A percentile compares a stretch with the other conserved stretches of the same genome.
Conservation (phyloP, 1,140 invertebrate species). For the Solen grandis region DNA sequence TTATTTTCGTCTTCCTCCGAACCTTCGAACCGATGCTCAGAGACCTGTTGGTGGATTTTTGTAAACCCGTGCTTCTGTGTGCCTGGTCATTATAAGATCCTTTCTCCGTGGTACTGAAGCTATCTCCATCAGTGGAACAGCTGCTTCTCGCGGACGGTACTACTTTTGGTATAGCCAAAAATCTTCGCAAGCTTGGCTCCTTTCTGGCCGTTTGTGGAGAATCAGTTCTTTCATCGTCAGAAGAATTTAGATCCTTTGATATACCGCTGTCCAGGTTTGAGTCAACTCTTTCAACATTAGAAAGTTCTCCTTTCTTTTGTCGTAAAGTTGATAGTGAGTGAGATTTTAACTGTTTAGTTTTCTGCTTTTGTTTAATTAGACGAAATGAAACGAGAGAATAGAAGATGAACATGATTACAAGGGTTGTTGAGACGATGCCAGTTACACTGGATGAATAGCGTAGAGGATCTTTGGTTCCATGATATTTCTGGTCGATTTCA, state of each 20-base stretch:
- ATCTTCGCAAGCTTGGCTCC: neutral
- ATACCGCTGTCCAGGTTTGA: neutral
- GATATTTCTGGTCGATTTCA: constrained; percentile 14
- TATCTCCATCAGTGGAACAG: neutral
- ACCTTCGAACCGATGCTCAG: neutral
- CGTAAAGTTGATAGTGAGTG: neutral
- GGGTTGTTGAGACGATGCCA: neutral
- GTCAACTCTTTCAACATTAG: neutral
- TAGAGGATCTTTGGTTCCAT: neutral
- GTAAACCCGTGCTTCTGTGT: neutral
- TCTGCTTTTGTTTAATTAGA: too few species aligned
- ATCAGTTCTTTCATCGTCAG: neutral
- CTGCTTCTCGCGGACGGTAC: neutral
- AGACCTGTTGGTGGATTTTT: neutral
- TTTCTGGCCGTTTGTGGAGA: neutral
- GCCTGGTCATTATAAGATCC: neutral
- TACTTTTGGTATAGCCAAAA: neutral
- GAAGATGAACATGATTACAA: constrained; percentile 1
- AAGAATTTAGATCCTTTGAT: neutral
- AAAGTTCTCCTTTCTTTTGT: neutral
- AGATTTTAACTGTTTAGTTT: neutral
- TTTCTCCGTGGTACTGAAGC: neutral
- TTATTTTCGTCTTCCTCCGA: constrained; percentile 30
- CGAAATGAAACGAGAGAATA: constrained; percentile 21
- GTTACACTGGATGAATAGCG: neutral